Evolutionary conservation across 2,797 vertebrate species (phyloP).

Genomic region (Anguilla anguilla): DNA sequence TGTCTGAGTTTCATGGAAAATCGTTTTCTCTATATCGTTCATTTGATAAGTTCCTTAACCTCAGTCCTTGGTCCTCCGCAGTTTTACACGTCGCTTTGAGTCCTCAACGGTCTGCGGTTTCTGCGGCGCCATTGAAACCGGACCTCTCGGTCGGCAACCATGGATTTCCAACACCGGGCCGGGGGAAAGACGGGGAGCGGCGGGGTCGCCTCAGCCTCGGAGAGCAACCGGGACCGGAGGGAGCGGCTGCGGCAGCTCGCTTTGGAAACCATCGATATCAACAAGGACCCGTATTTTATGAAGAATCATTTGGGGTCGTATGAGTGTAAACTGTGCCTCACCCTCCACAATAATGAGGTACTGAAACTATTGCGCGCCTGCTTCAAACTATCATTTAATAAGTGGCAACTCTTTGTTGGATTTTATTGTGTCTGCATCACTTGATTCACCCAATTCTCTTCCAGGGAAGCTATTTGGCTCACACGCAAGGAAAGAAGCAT

Average conservation of each 20-base stretch:
- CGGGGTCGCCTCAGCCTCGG: slow-evolving; percentile 91
- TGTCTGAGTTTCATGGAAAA: neutral
- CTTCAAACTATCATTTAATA: neutral
- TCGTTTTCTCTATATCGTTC: neutral
- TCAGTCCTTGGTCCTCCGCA: neutral
- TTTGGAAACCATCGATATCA: slow-evolving; percentile 96
- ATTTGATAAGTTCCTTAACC: neutral
- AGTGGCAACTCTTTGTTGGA: neutral
- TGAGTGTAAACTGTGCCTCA: slow-evolving; percentile 96
- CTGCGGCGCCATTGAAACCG: slow-evolving; percentile 19
- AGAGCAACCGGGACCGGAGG: slow-evolving; percentile 91
- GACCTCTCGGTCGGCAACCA: slow-evolving; percentile 59
- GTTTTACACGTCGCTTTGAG: neutral
- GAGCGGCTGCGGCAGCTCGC: slow-evolving; percentile 92
- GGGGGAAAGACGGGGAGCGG: slow-evolving; percentile 96
- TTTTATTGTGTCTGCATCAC: neutral
- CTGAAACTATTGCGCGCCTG: slow-evolving; percentile 5
- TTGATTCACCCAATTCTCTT: neutral
- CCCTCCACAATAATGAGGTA: slow-evolving; percentile 97
- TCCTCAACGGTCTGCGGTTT: neutral
- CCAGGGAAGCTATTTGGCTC: slow-evolving; percentile 79
- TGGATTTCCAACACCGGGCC: slow-evolving; percentile 97
- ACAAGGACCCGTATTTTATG: slow-evolving; percentile 99
- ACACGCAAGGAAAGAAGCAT: slow-evolving; percentile 98
- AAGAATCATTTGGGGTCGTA: slow-evolving; percentile 98